phyloP scores from a whole-genome alignment of 1,140 invertebrate species.

The Rhysida immarginata region DNA sequence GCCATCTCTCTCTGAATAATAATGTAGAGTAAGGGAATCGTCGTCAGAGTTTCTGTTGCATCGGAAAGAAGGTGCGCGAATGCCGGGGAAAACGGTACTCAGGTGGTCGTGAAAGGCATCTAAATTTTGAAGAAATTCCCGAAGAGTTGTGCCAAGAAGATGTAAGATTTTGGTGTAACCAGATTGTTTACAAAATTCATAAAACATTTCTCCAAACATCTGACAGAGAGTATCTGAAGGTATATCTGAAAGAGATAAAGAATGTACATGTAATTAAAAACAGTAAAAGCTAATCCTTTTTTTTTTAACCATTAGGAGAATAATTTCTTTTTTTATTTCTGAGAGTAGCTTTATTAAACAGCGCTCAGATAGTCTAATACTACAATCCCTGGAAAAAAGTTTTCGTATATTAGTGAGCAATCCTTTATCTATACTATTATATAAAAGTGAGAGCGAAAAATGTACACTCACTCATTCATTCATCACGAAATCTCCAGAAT shows the following conservation, averaged over 20 bases:
- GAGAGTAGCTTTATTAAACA: no score
- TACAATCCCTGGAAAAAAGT: no score
- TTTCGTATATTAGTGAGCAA: no score
- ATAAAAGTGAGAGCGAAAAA: no score
- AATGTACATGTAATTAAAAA: background rate
- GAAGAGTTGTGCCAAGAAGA: conserved; percentile 75
- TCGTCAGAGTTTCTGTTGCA: conserved; percentile 72
- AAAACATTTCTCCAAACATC: conserved; percentile 83
- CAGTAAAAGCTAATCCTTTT: background rate
- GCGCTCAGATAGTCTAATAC: no score
- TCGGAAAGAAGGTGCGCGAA: conserved; percentile 80
- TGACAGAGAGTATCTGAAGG: conserved; percentile 79
- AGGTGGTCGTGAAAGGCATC: conserved; percentile 87
- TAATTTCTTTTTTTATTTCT: no score
- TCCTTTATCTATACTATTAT: no score
- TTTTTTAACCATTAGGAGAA: no score
- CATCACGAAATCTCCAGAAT: no score
- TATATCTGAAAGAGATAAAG: conserved; percentile 46
- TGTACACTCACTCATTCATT: no score
- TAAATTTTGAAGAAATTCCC: conserved; percentile 85
- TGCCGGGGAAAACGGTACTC: conserved; percentile 79
- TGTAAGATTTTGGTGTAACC: conserved; percentile 85
- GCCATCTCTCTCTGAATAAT: conserved; percentile 84
- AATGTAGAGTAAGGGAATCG: conserved; percentile 71
- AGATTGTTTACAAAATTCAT: conserved; percentile 86